A percentile compares a stretch with the other conserved stretches of the same genome.
These are phyloP conservation scores for Drosophila burlai DNA, from an alignment of 1,140 invertebrate species.

Conservation along the genomic window DNA sequence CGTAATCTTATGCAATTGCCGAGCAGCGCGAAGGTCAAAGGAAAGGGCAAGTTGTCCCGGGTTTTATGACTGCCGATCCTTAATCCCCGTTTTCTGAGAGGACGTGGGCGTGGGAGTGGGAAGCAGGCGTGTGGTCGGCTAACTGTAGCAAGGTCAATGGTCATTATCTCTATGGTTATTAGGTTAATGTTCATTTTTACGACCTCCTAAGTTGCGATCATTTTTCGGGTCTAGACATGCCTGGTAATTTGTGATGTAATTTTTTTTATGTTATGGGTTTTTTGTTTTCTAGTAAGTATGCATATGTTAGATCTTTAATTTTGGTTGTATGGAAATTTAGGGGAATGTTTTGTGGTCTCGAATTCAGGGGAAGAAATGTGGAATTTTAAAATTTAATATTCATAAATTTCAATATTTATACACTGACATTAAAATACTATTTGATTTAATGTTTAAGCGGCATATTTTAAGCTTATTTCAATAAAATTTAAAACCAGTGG, in stretches of 20 bases:
- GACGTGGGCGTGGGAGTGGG: neutral
- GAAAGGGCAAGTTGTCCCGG: constrained; percentile 66
- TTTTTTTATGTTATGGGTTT: constrained; percentile 2
- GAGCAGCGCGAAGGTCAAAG: constrained; percentile 53
- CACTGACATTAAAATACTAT: too few species aligned
- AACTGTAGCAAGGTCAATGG: constrained; percentile 75
- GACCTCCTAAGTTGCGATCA: constrained; percentile 43
- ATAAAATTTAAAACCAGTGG: too few species aligned
- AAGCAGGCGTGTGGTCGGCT: constrained; percentile 19
- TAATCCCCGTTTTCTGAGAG: constrained; percentile 22
- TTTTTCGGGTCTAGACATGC: constrained; percentile 35
- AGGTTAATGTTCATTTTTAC: constrained; percentile 66
- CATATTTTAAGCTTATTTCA: too few species aligned
- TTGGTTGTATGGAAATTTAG: constrained; percentile 3
- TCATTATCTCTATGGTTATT: constrained; percentile 55
- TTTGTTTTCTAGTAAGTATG: constrained; percentile 14
- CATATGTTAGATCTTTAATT: constrained; percentile 30
- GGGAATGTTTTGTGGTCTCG: constrained; percentile 9
- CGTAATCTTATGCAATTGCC: constrained; percentile 69
- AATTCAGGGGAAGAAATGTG: neutral
- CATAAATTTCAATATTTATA: too few species aligned
- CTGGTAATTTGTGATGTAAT: constrained; percentile 34
- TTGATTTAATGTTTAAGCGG: too few species aligned
- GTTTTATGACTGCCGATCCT: constrained; percentile 46
- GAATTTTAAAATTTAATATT: neutral